Evolutionary conservation across 2,888 invertebrate species (phyloP).

Genomic region (Drosophila prostipennis): DNA sequence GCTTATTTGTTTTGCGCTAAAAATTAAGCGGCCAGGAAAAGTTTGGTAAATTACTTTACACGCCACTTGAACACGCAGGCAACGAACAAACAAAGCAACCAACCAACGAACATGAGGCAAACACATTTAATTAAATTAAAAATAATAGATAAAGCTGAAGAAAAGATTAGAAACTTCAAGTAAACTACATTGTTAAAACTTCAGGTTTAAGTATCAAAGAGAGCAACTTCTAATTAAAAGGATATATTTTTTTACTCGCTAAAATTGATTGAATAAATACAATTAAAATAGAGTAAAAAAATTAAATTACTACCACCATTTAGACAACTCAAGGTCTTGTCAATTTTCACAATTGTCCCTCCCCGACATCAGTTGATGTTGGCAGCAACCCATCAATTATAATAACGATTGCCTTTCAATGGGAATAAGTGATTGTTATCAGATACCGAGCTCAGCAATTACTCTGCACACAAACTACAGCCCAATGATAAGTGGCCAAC

Average conservation of each 20-base stretch:
- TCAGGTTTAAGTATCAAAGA: background rate
- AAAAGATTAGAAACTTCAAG: slow-evolving; percentile 1
- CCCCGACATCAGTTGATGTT: slow-evolving; percentile 3
- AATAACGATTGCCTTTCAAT: slow-evolving; percentile 44
- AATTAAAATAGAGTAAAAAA: background rate
- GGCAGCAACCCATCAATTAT: slow-evolving; percentile 50
- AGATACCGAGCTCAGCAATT: slow-evolving; percentile 44
- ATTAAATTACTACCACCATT: background rate
- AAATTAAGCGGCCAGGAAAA: slow-evolving; percentile 65
- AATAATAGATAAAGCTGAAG: slow-evolving; percentile 29
- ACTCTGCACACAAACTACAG: slow-evolving; percentile 31
- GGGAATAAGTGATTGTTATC: slow-evolving; percentile 39
- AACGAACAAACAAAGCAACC: slow-evolving; percentile 41
- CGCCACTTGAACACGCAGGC: slow-evolving; percentile 78
- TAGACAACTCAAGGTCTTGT: background rate
- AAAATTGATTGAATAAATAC: no score
- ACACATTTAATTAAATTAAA: slow-evolving; percentile 71
- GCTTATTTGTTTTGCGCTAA: slow-evolving; percentile 74
- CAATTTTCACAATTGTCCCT: background rate
- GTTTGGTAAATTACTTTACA: slow-evolving; percentile 73
- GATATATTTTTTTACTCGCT: no score
- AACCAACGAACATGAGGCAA: slow-evolving; percentile 28
- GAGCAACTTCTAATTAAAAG: no score
- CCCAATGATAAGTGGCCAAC: slow-evolving; percentile 22
- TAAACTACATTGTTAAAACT: background rate